Evolutionary conservation across 2,888 invertebrate species (phyloP).

Genomic region (Oeneis ivallda): DNA sequence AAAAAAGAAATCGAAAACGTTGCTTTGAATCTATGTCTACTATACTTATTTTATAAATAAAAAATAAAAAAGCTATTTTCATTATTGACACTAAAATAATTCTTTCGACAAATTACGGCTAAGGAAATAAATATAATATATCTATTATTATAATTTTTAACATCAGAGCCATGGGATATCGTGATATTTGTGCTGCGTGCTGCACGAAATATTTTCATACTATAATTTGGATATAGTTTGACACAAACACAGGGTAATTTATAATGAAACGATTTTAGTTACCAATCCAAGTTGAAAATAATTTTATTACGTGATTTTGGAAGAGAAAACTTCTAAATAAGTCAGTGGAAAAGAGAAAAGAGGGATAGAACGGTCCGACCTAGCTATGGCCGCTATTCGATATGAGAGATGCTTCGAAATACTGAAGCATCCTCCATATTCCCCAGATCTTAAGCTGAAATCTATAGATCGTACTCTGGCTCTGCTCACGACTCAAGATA

Average conservation of each 20-base stretch:
- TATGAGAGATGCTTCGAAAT: no score
- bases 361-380: no score
- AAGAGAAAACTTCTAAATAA: no score
- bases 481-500: no score
- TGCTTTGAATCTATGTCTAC: no score
- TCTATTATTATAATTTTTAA: constrained; percentile 17
- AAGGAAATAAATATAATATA: constrained; percentile 25
- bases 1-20: no score
- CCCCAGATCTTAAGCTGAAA: no score
- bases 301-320: neutral
- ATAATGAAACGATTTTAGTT: constrained; percentile 19
- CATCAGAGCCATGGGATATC: constrained; percentile 13
- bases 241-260: constrained; percentile 20
- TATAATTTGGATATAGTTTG: constrained; percentile 28
- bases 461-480: no score
- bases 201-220: constrained; percentile 31
- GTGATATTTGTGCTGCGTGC: constrained; percentile 30
- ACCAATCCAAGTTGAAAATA: constrained; percentile 4
- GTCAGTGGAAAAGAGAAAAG: no score
- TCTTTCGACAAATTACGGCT: constrained; percentile 5
- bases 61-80: neutral
- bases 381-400: no score
- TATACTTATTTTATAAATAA: no score
- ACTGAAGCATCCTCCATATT: no score
- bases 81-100: neutral